Conservation (phyloP, 2,113 vertebrate genomes). For the Heteronetta atricapilla region DNA sequence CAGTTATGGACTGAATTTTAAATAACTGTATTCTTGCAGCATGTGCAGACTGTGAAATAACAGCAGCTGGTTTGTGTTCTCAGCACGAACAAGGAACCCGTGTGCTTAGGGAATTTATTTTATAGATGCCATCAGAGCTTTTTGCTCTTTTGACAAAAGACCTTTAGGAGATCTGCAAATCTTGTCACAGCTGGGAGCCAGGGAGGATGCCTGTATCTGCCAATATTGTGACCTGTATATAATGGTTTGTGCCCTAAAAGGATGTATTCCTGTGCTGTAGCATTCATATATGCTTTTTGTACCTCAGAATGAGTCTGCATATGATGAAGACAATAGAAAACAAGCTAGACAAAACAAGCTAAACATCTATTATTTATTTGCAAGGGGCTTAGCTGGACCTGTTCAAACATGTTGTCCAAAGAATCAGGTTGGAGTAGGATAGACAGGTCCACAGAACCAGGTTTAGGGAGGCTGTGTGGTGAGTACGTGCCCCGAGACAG, state of each 20-base stretch:
- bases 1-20: not conserved
- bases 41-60: not conserved
- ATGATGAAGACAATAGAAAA: not conserved
- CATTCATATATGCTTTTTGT: not conserved
- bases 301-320: not conserved
- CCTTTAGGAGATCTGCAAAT: not conserved
- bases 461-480: not conserved
- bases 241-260: not conserved
- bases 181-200: not conserved
- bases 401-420: not conserved
- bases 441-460: not conserved
- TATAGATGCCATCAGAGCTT: not conserved
- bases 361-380: not conserved
- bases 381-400: not conserved
- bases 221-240: not conserved
- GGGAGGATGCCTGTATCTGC: not conserved
- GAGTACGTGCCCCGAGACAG: not conserved
- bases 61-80: not conserved
- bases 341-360: not conserved
- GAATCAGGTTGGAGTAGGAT: not conserved
- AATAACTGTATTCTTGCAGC: not conserved
- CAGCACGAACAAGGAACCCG: not conserved
- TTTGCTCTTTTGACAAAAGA: constrained; percentile 12
- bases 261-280: not conserved
- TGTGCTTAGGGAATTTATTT: not conserved